These are phyloP conservation scores for Trachops cirrhosus DNA, from an alignment of 2,797 vertebrate genomes.

Conservation along the genomic window DNA sequence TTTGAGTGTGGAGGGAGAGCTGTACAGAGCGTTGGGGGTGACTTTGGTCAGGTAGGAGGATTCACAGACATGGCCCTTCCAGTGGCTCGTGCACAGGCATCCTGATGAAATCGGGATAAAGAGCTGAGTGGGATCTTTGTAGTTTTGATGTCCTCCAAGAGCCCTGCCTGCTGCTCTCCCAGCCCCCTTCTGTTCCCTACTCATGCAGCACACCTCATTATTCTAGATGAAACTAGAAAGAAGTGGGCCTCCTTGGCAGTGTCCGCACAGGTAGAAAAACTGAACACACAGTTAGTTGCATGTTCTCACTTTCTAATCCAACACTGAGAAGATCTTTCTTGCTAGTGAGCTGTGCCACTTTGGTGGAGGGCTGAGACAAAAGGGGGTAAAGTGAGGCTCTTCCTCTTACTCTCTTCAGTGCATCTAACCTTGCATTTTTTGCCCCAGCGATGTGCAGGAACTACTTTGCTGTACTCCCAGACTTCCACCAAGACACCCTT, in stretches of 20 bases:
- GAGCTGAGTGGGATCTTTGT: neutral
- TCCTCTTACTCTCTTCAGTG: neutral
- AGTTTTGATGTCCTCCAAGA: neutral
- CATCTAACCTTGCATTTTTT: neutral
- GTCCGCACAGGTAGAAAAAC: neutral
- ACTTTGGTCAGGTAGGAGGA: neutral
- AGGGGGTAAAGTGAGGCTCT: neutral
- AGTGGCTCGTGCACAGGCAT: neutral
- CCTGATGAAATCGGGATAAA: neutral
- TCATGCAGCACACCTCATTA: neutral
- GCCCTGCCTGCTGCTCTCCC: neutral
- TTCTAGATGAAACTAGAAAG: neutral
- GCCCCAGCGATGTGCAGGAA: neutral
- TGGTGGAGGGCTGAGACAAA: neutral
- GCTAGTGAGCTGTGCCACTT: neutral
- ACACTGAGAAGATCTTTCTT: neutral
- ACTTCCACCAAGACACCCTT: neutral
- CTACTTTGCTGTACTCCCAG: neutral
- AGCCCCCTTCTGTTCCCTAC: neutral
- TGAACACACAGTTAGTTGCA: neutral
- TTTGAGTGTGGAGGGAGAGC: neutral
- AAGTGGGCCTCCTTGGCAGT: neutral
- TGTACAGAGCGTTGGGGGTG: neutral
- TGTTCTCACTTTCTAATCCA: neutral
- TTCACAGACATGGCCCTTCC: neutral